These are phyloP conservation scores for Nomada ruficornis DNA, from an alignment of 2,888 invertebrate species.

Conservation along the genomic window DNA sequence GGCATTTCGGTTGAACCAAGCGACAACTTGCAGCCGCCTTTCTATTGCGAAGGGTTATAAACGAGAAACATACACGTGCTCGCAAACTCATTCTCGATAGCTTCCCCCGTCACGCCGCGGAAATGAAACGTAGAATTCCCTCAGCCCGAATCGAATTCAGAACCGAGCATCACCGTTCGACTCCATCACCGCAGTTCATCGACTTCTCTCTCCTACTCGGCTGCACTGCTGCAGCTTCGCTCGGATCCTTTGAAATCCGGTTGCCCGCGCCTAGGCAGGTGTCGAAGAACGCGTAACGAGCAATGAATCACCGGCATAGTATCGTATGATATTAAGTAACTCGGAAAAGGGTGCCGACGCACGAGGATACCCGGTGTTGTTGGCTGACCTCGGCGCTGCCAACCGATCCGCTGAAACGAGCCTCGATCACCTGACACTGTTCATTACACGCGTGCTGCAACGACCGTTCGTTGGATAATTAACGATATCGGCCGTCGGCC, in stretches of 20 bases:
- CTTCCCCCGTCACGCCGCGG: slow-evolving; percentile 19
- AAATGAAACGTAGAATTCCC: slow-evolving; percentile 42
- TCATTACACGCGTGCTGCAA: slow-evolving; percentile 69
- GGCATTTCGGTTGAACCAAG: too few relatives aligned
- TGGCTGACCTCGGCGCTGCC: slow-evolving; percentile 66
- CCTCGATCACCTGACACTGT: slow-evolving; percentile 74
- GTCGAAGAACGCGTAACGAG: slow-evolving; percentile 48
- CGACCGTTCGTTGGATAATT: slow-evolving; percentile 68
- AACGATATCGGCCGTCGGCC: slow-evolving; percentile 62
- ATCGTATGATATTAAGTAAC: slow-evolving; percentile 62
- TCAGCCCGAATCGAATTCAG: slow-evolving; percentile 20
- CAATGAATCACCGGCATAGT: slow-evolving; percentile 43
- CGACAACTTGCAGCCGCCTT: too few relatives aligned
- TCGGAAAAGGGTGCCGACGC: slow-evolving; percentile 60
- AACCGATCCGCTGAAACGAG: slow-evolving; percentile 71
- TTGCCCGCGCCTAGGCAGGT: slow-evolving; percentile 49
- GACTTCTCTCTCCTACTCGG: slow-evolving; percentile 10
- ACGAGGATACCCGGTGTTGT: slow-evolving; percentile 58
- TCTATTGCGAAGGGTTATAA: too few relatives aligned
- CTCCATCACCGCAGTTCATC: slow-evolving; percentile 30
- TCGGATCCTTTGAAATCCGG: slow-evolving; percentile 28
- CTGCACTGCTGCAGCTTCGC: slow-evolving; percentile 5
- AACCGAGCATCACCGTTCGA: slow-evolving; percentile 3
- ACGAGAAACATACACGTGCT: too few relatives aligned
- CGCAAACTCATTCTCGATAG: background rate